Conservation (phyloP, 2,113 vertebrate species). For the Cromileptes altivelis region DNA sequence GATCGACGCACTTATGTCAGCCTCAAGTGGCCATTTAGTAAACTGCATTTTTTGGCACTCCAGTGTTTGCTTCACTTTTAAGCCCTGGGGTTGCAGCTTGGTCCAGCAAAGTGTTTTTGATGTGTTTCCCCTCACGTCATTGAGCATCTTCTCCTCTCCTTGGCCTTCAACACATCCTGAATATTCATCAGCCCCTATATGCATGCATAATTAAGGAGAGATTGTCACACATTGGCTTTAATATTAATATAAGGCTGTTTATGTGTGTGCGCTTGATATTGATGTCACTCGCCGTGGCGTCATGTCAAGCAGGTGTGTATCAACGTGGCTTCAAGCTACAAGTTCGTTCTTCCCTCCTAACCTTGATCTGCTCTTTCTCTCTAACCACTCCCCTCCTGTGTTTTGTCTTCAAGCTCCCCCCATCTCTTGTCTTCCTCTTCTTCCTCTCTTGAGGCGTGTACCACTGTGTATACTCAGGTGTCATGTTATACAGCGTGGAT, state of each 20-base stretch:
- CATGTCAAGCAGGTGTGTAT: constrained; percentile 38
- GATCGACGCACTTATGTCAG: too few relatives aligned
- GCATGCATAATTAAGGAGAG: constrained; percentile 62
- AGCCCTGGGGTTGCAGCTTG: too few relatives aligned
- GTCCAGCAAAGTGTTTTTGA: background rate
- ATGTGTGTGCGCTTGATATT: constrained; percentile 19
- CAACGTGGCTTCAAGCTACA: constrained; percentile 37
- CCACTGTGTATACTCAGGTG: constrained; percentile 58
- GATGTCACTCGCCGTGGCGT: background rate
- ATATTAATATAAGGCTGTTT: constrained; percentile 52
- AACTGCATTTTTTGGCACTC: too few relatives aligned
- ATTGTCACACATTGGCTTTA: constrained; percentile 34
- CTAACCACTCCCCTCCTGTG: constrained; percentile 51
- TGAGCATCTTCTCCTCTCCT: constrained; percentile 20
- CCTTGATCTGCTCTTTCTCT: constrained; percentile 41
- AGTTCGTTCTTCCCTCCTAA: constrained; percentile 15
- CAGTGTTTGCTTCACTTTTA: too few relatives aligned
- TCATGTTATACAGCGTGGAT: constrained; percentile 50
- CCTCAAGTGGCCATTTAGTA: too few relatives aligned
- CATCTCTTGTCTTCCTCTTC: constrained; percentile 37
- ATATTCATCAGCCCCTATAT: constrained; percentile 51
- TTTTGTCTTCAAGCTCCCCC: constrained; percentile 33
- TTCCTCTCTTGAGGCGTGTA: constrained; percentile 46
- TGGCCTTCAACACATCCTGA: constrained; percentile 37
- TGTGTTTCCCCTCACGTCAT: background rate